Base-by-base conservation (phyloP, 1,140 invertebrate genomes). In the Hycleus cichorii region DNA sequence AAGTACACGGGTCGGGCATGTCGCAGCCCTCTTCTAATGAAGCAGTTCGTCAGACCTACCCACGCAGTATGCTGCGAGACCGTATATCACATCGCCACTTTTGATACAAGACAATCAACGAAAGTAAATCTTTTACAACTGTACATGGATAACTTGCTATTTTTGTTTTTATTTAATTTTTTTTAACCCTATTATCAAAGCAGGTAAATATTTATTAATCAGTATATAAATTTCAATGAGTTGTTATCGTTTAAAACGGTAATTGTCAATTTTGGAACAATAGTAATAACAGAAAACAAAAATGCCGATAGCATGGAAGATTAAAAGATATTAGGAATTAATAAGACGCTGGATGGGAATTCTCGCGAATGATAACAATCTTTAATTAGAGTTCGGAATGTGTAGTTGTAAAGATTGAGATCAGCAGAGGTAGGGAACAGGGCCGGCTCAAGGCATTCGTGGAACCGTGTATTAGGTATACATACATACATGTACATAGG, bases 31-130 rank as follows among this genome's bases (percentile, higher is more conserved):
- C 44, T 61, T 66, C 64, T 71, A 71, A 71, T 71, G 69, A 71
- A 71, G 69, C 68, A 71, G 69, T 71, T 63, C 63, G 64, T 71
- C 69, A 71, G 57, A 42, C 27, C 60, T 47, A 40, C 67, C 69
- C 64, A 70, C 69, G 39, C 12, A 49, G 32, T 32, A 32, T 32
- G 32, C 7, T 32, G 7, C 32, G 32, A 32, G 39, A 18, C 10
- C 39, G 27, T 39, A 60, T 54, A 63, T 68, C 65, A 68, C 66
- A 58, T 64, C 60, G 49, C 11, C 49, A 51, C 49, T 38, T 39
- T 46, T 25, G 10, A 46, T 12, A 44, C 32, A 53, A 42, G 7
- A 49, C 25, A 26, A 49, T 49, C 27, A 32, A 32, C 7, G 7
- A 32, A 32, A 32, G 32, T 7, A 32, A 32, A 32, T 32, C 4